Percentiles rank a stretch among this genome's conserved stretches.
Conservation (phyloP, 2,113 vertebrate species). For the Diglossa brunneiventris region DNA sequence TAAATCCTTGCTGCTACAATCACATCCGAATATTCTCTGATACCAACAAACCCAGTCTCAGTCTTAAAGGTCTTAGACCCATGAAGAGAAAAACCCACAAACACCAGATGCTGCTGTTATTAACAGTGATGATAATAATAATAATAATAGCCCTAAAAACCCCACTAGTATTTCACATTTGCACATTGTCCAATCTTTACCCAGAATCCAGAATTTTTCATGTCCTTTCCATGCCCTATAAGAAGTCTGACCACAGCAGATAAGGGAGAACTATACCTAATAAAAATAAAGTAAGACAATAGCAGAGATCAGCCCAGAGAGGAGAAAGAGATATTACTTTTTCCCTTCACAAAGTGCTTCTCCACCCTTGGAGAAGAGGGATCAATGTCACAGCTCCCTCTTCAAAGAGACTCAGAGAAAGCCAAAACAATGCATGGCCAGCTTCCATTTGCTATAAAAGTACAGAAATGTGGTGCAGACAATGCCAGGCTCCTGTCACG, state of each 20-base stretch:
- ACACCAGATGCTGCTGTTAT: not conserved
- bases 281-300: not conserved
- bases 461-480: not conserved
- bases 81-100: not conserved
- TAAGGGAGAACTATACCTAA: not conserved
- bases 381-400: not conserved
- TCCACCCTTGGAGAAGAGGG: not conserved
- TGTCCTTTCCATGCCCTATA: not conserved
- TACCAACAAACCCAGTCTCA: not conserved
- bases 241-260: not conserved
- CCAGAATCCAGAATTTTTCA: not conserved
- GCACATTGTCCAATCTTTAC: not conserved
- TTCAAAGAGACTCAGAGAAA: constrained; percentile 16
- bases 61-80: not conserved
- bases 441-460: constrained; percentile 3
- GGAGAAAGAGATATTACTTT: not conserved
- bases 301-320: not conserved
- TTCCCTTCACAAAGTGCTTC: not conserved
- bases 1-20: not conserved
- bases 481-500: not conserved
- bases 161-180: not conserved
- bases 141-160: not conserved
- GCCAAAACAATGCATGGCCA: constrained; percentile 15
- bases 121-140: not conserved
- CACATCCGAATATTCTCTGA: not conserved